Conservation (phyloP, 2,888 invertebrate genomes). For the Cephus rjabovi region DNA sequence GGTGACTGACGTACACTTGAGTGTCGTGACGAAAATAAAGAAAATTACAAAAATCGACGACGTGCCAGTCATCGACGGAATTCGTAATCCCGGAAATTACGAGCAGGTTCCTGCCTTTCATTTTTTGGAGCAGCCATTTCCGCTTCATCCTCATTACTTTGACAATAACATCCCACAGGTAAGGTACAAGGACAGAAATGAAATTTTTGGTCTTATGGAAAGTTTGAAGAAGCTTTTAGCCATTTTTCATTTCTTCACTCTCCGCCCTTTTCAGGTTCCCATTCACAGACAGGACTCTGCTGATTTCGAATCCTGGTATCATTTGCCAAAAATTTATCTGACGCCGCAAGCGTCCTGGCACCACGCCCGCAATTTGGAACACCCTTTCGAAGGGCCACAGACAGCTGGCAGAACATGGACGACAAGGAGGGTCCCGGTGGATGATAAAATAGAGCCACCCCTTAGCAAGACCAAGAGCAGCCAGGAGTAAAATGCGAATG, state of each 20-base stretch:
- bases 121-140: slow-evolving; percentile 14
- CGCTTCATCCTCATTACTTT: slow-evolving; percentile 19
- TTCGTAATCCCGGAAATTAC: slow-evolving; percentile 32
- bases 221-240: background rate
- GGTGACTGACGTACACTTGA: slow-evolving; percentile 42
- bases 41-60: slow-evolving; percentile 30
- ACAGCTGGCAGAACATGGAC: slow-evolving; percentile 18
- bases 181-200: background rate
- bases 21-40: slow-evolving; percentile 37
- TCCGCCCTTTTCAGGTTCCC: slow-evolving; percentile 29
- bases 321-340: slow-evolving; percentile 28
- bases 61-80: slow-evolving; percentile 47
- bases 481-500: background rate
- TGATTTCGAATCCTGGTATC: slow-evolving; percentile 26
- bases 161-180: slow-evolving; percentile 45
- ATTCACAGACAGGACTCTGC: slow-evolving; percentile 28
- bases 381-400: slow-evolving; percentile 4
- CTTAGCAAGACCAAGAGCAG: slow-evolving; percentile 37
- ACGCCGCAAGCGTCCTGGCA: slow-evolving; percentile 29
- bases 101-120: slow-evolving; percentile 19
- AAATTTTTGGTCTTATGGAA: background rate
- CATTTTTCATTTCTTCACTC: background rate
- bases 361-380: slow-evolving; percentile 24
- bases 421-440: slow-evolving; percentile 30
- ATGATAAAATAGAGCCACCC: slow-evolving; percentile 50